Percentiles rank a stretch among this genome's conserved stretches.
phyloP scores from a whole-genome alignment of 2,797 vertebrate species.

The Muscicapa comitata region DNA sequence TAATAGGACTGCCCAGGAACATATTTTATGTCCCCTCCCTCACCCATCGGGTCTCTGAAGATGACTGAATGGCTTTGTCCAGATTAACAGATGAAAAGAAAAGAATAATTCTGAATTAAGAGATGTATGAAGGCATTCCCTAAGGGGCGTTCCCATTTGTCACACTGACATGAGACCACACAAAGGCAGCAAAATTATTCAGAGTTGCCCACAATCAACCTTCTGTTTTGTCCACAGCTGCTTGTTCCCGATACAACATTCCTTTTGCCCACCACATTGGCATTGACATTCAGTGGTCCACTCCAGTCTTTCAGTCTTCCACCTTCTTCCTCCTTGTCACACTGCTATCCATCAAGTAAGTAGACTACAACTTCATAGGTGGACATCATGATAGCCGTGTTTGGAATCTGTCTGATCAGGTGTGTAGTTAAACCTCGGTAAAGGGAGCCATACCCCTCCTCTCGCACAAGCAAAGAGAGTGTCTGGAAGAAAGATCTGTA shows the following conservation, averaged over 20 bases:
- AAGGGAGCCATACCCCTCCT: constrained; percentile 93
- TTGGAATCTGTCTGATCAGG: constrained; percentile 95
- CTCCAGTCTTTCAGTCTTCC: constrained; percentile 80
- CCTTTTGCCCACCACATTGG: constrained; percentile 42
- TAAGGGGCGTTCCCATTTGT: constrained; percentile 15
- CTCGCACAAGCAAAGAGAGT: constrained; percentile 84
- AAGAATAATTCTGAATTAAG: constrained; percentile 54
- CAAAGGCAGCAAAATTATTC: constrained; percentile 59
- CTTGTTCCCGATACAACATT: constrained; percentile 34
- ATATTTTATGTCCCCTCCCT: neutral
- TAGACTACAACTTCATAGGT: constrained; percentile 98
- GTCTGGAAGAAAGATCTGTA: constrained; percentile 97
- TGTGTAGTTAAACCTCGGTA: constrained; percentile 96
- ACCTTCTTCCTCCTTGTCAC: neutral
- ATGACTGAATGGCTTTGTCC: neutral
- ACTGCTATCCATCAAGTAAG: constrained; percentile 86
- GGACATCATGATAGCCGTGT: constrained; percentile 98
- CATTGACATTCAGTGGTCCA: constrained; percentile 75
- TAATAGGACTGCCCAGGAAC: neutral
- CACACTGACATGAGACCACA: constrained; percentile 51
- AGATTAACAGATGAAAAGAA: constrained; percentile 32
- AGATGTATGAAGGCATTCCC: constrained; percentile 60
- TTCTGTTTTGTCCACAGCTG: constrained; percentile 60
- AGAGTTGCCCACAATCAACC: constrained; percentile 50
- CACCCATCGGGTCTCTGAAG: constrained; percentile 16